A percentile compares a stretch with the other conserved stretches of the same genome.
Evolutionary conservation across 2,797 vertebrate genomes (phyloP).

Genomic region (Tarsius wallacei): DNA sequence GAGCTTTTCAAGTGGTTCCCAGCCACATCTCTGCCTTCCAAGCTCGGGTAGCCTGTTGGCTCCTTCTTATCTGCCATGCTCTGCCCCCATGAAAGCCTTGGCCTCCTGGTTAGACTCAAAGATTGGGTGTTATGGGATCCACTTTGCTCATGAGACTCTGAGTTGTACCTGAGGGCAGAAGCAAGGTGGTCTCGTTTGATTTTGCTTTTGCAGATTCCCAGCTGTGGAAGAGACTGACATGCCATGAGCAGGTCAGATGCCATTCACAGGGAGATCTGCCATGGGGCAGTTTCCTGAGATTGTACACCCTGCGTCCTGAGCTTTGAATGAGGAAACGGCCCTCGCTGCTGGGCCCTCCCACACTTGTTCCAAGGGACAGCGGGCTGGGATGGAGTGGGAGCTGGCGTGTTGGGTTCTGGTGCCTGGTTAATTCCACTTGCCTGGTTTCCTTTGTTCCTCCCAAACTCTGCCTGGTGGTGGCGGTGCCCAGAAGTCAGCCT

Average conservation of each 20-base stretch:
- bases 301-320: background rate
- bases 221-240: background rate
- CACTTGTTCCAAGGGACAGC: fast-evolving
- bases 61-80: background rate
- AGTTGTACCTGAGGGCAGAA: background rate
- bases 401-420: fast-evolving
- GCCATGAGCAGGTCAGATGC: background rate
- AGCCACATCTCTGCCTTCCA: background rate
- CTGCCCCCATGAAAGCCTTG: background rate
- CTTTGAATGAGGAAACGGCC: background rate
- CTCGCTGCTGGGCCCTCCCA: background rate
- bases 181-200: background rate
- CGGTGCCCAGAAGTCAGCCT: background rate
- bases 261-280: background rate
- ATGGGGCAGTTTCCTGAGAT: background rate
- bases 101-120: background rate
- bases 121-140: background rate
- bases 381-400: background rate
- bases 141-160: background rate
- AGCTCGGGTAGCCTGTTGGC: background rate
- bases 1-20: background rate
- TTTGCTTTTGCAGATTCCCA: background rate
- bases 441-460: slow-evolving; percentile 12
- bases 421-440: background rate
- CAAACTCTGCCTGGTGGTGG: background rate